These are phyloP conservation scores for Scarus forsteni DNA, from an alignment of 2,797 vertebrate species.

Conservation along the genomic window DNA sequence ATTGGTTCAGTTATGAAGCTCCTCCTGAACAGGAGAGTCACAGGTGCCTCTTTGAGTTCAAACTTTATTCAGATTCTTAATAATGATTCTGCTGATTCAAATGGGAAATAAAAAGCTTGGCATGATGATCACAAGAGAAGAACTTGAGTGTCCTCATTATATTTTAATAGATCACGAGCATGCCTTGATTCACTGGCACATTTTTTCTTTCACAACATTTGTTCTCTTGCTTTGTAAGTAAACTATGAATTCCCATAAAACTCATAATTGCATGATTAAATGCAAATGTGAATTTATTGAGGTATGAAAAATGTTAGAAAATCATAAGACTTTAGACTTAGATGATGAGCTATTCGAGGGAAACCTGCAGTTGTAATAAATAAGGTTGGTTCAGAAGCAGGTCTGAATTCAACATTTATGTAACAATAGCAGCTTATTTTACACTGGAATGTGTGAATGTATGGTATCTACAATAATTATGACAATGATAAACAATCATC, in stretches of 20 bases:
- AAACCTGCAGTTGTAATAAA: too few relatives aligned
- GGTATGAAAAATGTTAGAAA: background rate
- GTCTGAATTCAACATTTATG: too few relatives aligned
- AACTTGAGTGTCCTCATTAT: background rate
- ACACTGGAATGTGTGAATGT: too few relatives aligned
- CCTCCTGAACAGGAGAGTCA: conserved; percentile 20
- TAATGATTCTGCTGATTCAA: conserved; percentile 19
- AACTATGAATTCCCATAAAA: conserved; percentile 9
- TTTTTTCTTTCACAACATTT: background rate
- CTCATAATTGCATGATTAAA: background rate
- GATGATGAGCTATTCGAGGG: background rate
- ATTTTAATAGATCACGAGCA: background rate
- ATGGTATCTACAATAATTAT: too few relatives aligned
- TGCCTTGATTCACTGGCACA: background rate
- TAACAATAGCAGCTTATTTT: too few relatives aligned
- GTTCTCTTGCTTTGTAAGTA: background rate
- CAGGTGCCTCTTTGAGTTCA: conserved; percentile 45
- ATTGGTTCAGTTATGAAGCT: conserved; percentile 16
- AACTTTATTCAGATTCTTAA: background rate
- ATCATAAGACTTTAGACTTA: background rate
- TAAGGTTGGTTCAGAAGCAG: too few relatives aligned
- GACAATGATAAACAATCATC: too few relatives aligned
- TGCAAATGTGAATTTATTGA: background rate
- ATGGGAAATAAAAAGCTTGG: conserved; percentile 2
- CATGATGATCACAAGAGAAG: conserved; percentile 21